A percentile compares a stretch with the other conserved stretches of the same genome.
Conservation (phyloP, 2,888 invertebrate genomes). For the Artemia sinica region DNA sequence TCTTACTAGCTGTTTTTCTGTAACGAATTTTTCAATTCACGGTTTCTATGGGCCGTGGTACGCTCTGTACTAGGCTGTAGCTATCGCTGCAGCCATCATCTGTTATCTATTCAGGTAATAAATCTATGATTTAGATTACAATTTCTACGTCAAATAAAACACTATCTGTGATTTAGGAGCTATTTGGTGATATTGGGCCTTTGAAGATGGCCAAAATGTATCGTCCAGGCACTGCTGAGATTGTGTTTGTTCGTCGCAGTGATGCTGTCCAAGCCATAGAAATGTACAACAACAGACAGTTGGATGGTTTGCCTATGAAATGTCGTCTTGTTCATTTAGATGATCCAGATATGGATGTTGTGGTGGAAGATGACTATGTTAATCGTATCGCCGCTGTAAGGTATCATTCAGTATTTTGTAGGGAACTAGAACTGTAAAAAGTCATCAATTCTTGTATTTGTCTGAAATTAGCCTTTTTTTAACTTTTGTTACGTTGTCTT, state of each 20-base stretch:
- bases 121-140: no score
- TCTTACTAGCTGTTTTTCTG: no score
- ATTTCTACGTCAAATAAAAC: no score
- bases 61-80: no score
- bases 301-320: slow-evolving; percentile 86
- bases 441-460: no score
- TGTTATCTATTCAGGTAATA: no score
- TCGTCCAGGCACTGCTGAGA: slow-evolving; percentile 73
- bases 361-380: background rate
- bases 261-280: slow-evolving; percentile 81
- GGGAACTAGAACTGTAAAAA: no score
- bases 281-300: slow-evolving; percentile 75
- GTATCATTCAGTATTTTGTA: slow-evolving; percentile 2
- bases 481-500: no score
- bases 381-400: slow-evolving; percentile 2
- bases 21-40: no score
- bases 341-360: slow-evolving; percentile 8
- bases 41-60: no score
- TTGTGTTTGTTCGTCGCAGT: slow-evolving; percentile 63
- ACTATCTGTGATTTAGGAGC: slow-evolving; percentile 42
- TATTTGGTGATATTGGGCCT: slow-evolving; percentile 82
- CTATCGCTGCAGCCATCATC: no score
- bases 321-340: slow-evolving; percentile 47
- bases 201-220: slow-evolving; percentile 64
- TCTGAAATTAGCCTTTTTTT: no score